phyloP scores from a whole-genome alignment of 2,888 invertebrate species.

The Gasteruption jaculator region DNA sequence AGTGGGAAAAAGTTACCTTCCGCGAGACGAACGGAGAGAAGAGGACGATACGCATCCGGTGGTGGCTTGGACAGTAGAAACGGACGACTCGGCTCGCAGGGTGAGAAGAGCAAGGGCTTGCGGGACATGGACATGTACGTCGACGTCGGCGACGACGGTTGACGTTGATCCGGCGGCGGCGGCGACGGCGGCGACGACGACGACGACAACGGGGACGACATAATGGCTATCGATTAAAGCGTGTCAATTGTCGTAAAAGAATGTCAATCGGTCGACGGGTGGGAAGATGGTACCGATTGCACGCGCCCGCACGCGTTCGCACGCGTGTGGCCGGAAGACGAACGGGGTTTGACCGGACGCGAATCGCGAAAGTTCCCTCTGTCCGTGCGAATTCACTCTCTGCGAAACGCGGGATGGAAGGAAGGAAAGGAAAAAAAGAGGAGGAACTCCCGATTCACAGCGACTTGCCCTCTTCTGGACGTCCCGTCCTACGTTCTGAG shows the following conservation, averaged over 20 bases:
- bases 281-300: conserved; percentile 22
- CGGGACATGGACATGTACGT: too few species aligned
- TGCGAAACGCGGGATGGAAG: too few species aligned
- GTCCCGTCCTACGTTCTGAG: conserved; percentile 42
- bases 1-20: conserved; percentile 31
- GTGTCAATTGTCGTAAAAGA: conserved; percentile 35
- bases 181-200: conserved; percentile 7
- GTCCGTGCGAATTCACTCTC: conserved; percentile 10
- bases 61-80: conserved; percentile 33
- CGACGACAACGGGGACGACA: conserved; percentile 28
- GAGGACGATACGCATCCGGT: conserved; percentile 28
- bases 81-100: too few species aligned
- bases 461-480: conserved; percentile 41
- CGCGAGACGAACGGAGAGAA: conserved; percentile 28
- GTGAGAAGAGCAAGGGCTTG: too few species aligned
- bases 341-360: too few species aligned
- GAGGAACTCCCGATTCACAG: conserved; percentile 22
- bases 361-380: too few species aligned
- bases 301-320: too few species aligned
- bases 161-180: conserved; percentile 6
- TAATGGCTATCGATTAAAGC: conserved; percentile 41
- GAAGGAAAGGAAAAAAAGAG: conserved; percentile 25
- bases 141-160: background rate
- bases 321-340: too few species aligned
- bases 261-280: conserved; percentile 36